Percentiles rank a stretch among this genome's conserved stretches.
Evolutionary conservation across 2,888 invertebrate species (phyloP).

Genomic region (Ommatoiulus sabulosus): DNA sequence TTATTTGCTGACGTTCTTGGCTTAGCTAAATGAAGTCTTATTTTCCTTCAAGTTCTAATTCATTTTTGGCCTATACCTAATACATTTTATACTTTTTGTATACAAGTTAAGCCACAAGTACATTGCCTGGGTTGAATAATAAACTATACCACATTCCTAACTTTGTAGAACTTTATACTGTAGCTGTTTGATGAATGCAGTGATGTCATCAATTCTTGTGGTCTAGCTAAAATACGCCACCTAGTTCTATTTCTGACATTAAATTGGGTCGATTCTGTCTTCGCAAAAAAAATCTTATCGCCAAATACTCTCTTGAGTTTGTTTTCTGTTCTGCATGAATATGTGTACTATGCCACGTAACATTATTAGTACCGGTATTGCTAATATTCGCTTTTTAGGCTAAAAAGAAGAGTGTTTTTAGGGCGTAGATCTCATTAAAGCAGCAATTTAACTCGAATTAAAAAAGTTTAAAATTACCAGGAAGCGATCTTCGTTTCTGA

Average conservation of each 20-base stretch:
- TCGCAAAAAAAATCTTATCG: neutral
- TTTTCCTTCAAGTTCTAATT: no score
- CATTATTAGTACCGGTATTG: neutral
- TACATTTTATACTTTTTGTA: no score
- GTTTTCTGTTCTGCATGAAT: neutral
- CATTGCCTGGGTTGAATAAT: no score
- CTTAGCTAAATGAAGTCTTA: no score
- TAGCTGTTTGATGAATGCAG: neutral
- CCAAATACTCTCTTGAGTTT: neutral
- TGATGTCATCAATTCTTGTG: neutral
- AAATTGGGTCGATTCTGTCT: neutral
- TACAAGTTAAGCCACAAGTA: no score
- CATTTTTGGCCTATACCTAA: no score
- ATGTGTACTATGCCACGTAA: neutral
- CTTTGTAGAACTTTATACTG: no score
- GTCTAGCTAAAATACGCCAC: neutral
- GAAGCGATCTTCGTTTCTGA: neutral
- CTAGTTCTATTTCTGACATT: neutral
- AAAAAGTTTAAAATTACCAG: conserved; percentile 23
- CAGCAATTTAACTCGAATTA: neutral
- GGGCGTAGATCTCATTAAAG: neutral
- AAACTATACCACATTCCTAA: no score
- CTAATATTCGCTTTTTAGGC: neutral
- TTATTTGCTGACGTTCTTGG: no score
- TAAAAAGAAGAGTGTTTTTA: neutral